Evolutionary conservation across 2,888 invertebrate species (phyloP), one percentile per base, ranked within the genome.

Genomic region (Drosophila kanekoi): DNA sequence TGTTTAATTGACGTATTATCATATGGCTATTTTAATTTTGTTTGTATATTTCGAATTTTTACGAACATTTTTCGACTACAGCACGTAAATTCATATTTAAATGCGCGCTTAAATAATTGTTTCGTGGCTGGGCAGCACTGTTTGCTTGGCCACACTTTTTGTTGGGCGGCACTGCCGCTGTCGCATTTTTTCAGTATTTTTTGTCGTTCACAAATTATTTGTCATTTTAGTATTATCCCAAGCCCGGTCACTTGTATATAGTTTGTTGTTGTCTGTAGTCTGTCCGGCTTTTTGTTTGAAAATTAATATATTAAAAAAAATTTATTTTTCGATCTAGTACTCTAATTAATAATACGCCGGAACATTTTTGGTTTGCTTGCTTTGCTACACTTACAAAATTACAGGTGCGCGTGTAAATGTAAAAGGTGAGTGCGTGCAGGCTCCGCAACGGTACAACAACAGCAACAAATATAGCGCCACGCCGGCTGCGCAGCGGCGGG

Each of bases 381-480:
- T 37, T 35, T 45, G 40, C 51, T n/a, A 57, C 14, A 63, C 35
- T 44, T 14, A 63, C 70, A 56, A 87, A 82, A 81, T 82, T 85
- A 54, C 38, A 66, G 68, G 72, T 79, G 75, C 67, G 62, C 62
- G 65, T 75, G 75, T 79, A 72, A 72, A 72, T 77, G 80, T 77
- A 67, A 76, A 72, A 79, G 77, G 77, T 77, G 47, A 77, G 80
- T 67, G 1, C 16, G 43, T 14, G 28, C 38, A 14, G 23, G 37
- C 16, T 33, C 28, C 58, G 18, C 23, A 23, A 23, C 23, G 28
- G 18, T 18, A 38, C 35, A 16, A 41, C 11, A 16, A 33, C 28
- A 33, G 14, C n/a, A 47, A 35, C 35, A 13, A 40, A 54, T 23
- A 14, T 47, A 70, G 40, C 64, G 72, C 65, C 77, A 77, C 52